Conservation (phyloP, 2,797 vertebrate species). For the Siniperca obscura region DNA sequence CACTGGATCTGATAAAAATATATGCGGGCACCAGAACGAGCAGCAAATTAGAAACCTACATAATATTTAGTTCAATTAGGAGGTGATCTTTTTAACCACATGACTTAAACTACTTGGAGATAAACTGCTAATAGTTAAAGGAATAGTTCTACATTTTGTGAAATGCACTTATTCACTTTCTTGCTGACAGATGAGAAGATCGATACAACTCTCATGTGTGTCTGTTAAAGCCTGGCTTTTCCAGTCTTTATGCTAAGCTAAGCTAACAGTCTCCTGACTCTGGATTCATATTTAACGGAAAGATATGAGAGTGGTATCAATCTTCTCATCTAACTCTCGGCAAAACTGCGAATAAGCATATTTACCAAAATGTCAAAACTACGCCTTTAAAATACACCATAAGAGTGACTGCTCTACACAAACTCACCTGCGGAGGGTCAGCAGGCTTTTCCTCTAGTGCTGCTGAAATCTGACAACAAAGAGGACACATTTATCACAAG, state of each 20-base stretch:
- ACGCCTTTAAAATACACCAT: background rate
- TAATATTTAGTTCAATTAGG: background rate
- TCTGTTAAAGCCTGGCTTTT: no score
- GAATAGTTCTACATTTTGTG: background rate
- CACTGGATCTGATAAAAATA: background rate
- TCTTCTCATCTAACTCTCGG: background rate
- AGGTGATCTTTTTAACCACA: background rate
- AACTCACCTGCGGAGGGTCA: slow-evolving; percentile 80
- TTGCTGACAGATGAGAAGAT: no score
- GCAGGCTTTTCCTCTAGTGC: slow-evolving; percentile 84
- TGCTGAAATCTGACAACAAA: slow-evolving; percentile 87
- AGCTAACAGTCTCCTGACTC: background rate
- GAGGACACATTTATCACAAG: slow-evolving; percentile 1
- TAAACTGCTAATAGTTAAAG: background rate
- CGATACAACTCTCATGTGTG: no score
- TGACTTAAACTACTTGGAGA: background rate
- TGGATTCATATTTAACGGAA: background rate
- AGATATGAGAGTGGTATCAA: background rate
- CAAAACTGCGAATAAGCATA: background rate
- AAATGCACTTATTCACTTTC: no score
- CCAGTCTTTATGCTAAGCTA: no score
- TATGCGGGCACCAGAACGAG: background rate
- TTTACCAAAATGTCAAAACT: background rate
- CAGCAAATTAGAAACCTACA: background rate
- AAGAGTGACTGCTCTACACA: background rate